phyloP scores from a whole-genome alignment of 53 echinoderm and acorn worm genomes.

The Holothuria leucospilota region DNA sequence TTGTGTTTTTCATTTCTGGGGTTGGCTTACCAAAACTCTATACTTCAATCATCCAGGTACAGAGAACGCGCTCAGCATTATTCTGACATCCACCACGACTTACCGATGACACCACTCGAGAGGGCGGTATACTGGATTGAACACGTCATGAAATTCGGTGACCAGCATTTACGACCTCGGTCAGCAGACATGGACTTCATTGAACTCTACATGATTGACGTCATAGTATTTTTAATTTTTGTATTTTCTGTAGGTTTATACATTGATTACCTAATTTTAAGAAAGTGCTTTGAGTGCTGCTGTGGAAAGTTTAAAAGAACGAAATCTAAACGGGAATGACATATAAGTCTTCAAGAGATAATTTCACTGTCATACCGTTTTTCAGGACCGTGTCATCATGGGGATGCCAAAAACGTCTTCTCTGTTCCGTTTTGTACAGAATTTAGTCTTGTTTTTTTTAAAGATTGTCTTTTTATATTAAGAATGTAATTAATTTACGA shows the following conservation, averaged over 20 bases:
- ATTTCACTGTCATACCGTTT: too few species aligned
- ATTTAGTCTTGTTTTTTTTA: too few species aligned
- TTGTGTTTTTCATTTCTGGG: too few species aligned
- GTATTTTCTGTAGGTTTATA: conserved; percentile 10
- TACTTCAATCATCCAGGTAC: neutral
- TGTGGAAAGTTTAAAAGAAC: neutral
- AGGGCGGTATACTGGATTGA: conserved; percentile 88
- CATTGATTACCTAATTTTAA: conserved; percentile 36
- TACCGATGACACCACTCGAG: conserved; percentile 62
- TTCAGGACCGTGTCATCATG: too few species aligned
- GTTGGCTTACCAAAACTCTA: too few species aligned
- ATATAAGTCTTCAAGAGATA: too few species aligned
- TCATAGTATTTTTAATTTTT: conserved; percentile 47
- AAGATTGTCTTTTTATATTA: too few species aligned
- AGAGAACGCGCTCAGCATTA: neutral
- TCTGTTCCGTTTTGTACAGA: too few species aligned
- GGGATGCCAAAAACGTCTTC: too few species aligned
- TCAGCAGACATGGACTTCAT: conserved; percentile 69
- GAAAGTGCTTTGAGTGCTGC: conserved; percentile 55
- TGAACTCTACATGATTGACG: conserved; percentile 74
- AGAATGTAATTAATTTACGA: too few species aligned
- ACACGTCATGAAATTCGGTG: conserved; percentile 77
- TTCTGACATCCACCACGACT: conserved; percentile 59
- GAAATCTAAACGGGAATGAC: conserved; percentile 51
- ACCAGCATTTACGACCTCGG: conserved; percentile 73